These are phyloP conservation scores for Apocrypta bakeri DNA, from an alignment of 1,140 invertebrate species.

Conservation along the genomic window DNA sequence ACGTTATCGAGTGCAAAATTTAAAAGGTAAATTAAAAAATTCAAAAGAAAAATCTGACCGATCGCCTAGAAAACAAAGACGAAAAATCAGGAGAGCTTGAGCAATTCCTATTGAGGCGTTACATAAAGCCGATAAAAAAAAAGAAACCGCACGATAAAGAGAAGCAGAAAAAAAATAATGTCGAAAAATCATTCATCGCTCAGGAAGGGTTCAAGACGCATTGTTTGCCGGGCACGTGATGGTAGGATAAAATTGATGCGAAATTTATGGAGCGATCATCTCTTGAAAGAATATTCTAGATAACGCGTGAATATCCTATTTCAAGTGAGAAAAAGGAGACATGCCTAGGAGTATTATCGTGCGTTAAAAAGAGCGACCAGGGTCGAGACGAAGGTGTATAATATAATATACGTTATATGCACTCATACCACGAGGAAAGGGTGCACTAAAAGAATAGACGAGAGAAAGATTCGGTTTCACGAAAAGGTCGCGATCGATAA, in stretches of 20 bases:
- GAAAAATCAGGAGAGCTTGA: neutral
- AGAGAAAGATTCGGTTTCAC: neutral
- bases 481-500: neutral
- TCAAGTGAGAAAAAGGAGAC: neutral
- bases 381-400: too few species aligned
- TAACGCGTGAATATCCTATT: neutral
- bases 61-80: neutral
- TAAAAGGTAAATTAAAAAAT: neutral
- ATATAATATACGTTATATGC: too few species aligned
- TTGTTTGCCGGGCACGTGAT: neutral
- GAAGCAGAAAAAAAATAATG: neutral
- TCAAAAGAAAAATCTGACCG: neutral
- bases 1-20: too few species aligned
- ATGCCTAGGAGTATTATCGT: neutral
- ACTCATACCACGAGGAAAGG: neutral
- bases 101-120: neutral
- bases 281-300: neutral
- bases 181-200: neutral
- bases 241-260: neutral
- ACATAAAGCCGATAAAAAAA: neutral
- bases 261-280: constrained; percentile 6
- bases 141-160: neutral
- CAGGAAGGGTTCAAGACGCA: neutral
- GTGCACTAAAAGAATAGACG: too few species aligned
- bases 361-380: too few species aligned